These are phyloP conservation scores for Epinephelus cyanopodus DNA, from an alignment of 2,113 vertebrate species.

Conservation along the genomic window DNA sequence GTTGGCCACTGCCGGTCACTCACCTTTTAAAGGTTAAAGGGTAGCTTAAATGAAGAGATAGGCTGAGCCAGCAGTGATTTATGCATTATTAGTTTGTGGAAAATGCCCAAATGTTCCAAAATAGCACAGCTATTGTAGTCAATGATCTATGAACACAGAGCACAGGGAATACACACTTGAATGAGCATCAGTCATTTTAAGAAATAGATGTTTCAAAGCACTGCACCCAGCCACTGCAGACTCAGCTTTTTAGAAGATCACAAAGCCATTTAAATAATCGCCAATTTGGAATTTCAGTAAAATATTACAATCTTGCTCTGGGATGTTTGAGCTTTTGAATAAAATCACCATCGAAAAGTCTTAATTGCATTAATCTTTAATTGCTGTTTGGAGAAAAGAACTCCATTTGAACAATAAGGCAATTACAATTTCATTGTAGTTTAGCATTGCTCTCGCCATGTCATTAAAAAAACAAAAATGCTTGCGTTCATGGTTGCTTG, in stretches of 20 bases:
- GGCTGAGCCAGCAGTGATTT: neutral
- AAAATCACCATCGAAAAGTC: neutral
- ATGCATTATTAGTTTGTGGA: conserved; percentile 10
- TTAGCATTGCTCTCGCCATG: neutral
- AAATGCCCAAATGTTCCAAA: conserved; percentile 16
- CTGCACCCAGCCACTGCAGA: neutral
- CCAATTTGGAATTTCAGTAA: neutral
- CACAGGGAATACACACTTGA: conserved; percentile 14
- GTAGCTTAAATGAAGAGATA: neutral
- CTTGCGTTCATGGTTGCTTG: neutral
- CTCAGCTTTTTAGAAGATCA: conserved; percentile 9
- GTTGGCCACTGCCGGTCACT: neutral
- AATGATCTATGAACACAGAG: conserved; percentile 8
- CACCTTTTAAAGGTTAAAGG: neutral
- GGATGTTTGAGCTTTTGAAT: conserved; percentile 5
- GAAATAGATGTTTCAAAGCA: conserved; percentile 22
- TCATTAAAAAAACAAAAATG: conserved; percentile 1
- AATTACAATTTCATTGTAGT: neutral
- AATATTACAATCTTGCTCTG: neutral
- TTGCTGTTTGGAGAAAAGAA: neutral
- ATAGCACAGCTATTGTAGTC: conserved; percentile 10
- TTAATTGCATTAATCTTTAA: neutral
- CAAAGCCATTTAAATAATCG: neutral
- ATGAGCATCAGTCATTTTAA: conserved; percentile 11
- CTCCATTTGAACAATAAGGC: neutral